These are phyloP conservation scores for Mythimna loreyi DNA, from an alignment of 2,888 invertebrate species.

Conservation along the genomic window DNA sequence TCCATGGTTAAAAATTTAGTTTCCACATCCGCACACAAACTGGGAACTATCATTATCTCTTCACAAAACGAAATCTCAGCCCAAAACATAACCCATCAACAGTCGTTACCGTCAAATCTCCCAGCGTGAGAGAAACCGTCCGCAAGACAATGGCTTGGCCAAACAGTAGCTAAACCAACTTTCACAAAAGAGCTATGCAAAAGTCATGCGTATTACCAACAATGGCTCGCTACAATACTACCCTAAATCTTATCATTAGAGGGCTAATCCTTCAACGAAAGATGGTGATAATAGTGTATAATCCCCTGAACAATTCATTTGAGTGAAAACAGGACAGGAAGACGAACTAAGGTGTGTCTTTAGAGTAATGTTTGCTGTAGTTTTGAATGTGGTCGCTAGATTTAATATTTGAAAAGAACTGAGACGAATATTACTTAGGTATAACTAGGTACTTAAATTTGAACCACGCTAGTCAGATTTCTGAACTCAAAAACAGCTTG, in stretches of 20 bases:
- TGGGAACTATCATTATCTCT: background rate
- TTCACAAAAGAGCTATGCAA: constrained; percentile 67
- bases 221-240: constrained; percentile 58
- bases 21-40: too few species aligned
- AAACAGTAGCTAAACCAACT: constrained; percentile 54
- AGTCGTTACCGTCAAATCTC: constrained; percentile 27
- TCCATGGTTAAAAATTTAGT: too few species aligned
- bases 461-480: too few species aligned
- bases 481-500: constrained; percentile 19
- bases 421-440: background rate
- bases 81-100: constrained; percentile 28
- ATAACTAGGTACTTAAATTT: background rate
- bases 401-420: background rate
- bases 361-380: constrained; percentile 1
- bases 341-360: constrained; percentile 44
- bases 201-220: constrained; percentile 69
- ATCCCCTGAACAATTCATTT: constrained; percentile 78
- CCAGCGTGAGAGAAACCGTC: constrained; percentile 55
- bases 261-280: constrained; percentile 78
- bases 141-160: constrained; percentile 40
- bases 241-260: constrained; percentile 84
- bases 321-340: constrained; percentile 72
- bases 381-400: background rate
- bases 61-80: background rate
- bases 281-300: constrained; percentile 75